phyloP scores from a whole-genome alignment of 2,888 invertebrate genomes.

The Aphodius sticticus region DNA sequence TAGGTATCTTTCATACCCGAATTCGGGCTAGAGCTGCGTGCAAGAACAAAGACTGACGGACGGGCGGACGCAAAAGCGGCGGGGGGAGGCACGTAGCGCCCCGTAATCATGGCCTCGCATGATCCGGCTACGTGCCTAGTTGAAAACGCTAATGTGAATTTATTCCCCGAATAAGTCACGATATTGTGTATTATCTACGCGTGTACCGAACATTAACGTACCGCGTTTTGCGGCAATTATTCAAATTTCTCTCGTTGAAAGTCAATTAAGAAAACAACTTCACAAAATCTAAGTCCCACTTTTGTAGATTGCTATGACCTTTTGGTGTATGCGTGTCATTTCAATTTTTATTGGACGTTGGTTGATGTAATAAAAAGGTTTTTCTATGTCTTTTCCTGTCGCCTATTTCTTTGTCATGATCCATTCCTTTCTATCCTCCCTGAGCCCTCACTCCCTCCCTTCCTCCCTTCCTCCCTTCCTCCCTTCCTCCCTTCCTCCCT shows the following conservation, averaged over 20 bases:
- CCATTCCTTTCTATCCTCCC: no score
- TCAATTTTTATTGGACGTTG: no score
- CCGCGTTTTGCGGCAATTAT: background rate
- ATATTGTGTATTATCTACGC: slow-evolving; percentile 6
- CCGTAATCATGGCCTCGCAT: slow-evolving; percentile 47
- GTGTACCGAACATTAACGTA: background rate
- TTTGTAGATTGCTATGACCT: no score
- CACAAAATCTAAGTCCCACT: no score
- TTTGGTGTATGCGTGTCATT: no score
- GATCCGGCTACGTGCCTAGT: slow-evolving; percentile 30
- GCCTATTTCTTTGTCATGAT: no score
- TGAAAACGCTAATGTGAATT: slow-evolving; percentile 43
- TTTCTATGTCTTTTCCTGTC: no score
- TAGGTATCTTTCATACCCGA: slow-evolving; percentile 21
- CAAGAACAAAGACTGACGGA: slow-evolving; percentile 9
- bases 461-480: no score
- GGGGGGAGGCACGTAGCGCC: slow-evolving; percentile 42
- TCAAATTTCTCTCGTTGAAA: background rate
- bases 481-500: no score
- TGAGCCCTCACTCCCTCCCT: no score
- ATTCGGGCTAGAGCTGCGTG: slow-evolving; percentile 17
- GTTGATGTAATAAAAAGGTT: no score
- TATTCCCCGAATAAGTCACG: slow-evolving; percentile 47
- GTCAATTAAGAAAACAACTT: background rate
- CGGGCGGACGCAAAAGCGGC: background rate